Evolutionary conservation across 2,113 vertebrate genomes (phyloP), one percentile per base, ranked within the genome.

Genomic region (Chaenocephalus aceratus): DNA sequence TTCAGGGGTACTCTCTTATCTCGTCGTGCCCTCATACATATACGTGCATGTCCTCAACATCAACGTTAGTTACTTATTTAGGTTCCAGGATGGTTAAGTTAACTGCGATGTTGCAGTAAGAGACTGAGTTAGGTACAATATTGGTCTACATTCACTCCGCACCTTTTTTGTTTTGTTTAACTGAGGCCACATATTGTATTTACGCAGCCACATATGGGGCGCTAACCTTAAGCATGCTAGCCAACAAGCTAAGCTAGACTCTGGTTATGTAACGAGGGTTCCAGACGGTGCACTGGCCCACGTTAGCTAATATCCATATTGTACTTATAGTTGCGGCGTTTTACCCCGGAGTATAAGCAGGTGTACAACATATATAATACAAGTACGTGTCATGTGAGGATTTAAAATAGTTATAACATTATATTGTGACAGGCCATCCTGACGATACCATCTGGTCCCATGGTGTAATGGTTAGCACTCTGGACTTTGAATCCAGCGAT

Each of bases 401-500:
- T 2, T 4, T 3, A 2, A 1, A 23, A 4, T 14, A 48, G 11
- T 48, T 48, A 12, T 48, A 12, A 48, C 13, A 36, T 16, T 14
- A 59, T 59, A 0, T 6, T 15, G 1, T 8, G 14, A 16, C 10
- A 1, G 2, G 12, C 36, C 3, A 1, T 45, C 18, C 2, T 4
- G 26, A 15, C 12, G 1, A 7, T 69, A 69, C 66, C 66, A 44
- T 69, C 52, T 11, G 66, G 66, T 69, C 66, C 52, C 66, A 69
- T 69, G 66, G 66, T 69, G 94, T 96, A 96, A 96, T 96, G 95
- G 95, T 96, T 95, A 96, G 95, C 95, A 96, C 95, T 95, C 94
- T 96, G 95, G 95, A 96, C 95, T 96, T 96, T 96, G 95, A 96
- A 96, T 96, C 95, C 95, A 96, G 95, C 95, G 95, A 96, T 96